phyloP scores from a whole-genome alignment of 2,113 vertebrate genomes.

The Tragulus kanchil region DNA sequence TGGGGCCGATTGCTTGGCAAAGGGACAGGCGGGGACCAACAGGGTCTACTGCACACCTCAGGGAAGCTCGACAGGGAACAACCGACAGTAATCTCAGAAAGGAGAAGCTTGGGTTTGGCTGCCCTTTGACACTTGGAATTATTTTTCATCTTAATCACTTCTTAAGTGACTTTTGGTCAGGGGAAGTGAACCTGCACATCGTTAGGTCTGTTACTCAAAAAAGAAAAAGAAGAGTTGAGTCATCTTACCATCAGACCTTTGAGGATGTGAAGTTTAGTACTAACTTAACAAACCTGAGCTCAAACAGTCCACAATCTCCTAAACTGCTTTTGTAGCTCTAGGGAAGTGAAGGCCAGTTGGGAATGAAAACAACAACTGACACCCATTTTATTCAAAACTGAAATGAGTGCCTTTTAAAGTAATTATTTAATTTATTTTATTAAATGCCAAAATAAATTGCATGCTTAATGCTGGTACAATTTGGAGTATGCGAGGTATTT shows the following conservation, averaged over 20 bases:
- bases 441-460: background rate
- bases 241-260: background rate
- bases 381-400: background rate
- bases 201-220: background rate
- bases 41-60: background rate
- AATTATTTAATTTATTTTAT: slow-evolving; percentile 4
- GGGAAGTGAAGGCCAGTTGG: background rate
- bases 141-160: background rate
- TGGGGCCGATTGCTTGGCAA: too few species aligned
- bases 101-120: background rate
- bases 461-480: background rate
- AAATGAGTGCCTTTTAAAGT: background rate
- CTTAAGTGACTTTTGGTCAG: background rate
- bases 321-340: background rate
- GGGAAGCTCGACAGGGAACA: background rate
- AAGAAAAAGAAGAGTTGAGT: background rate
- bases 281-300: background rate
- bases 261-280: background rate
- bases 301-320: background rate
- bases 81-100: background rate
- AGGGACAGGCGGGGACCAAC: background rate
- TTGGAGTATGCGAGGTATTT: background rate
- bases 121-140: background rate
- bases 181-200: background rate
- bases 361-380: background rate